phyloP scores from a whole-genome alignment of 2,888 invertebrate genomes.

The Sesia apiformis region DNA sequence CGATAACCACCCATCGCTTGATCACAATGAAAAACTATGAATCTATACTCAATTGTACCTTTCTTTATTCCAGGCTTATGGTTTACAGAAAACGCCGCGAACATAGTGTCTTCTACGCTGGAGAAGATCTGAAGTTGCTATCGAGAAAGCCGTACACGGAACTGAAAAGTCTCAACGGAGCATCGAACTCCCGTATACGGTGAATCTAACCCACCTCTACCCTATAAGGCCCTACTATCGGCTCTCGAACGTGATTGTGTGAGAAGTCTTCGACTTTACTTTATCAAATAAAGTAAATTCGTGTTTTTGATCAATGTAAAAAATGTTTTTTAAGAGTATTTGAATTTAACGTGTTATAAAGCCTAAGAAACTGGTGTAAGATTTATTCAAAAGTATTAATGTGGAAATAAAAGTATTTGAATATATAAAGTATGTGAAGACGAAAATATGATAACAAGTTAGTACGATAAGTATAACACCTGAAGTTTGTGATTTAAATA shows the following conservation, averaged over 20 bases:
- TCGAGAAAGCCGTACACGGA: slow-evolving; percentile 54
- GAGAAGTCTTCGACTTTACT: not conserved
- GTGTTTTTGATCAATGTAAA: too few species aligned
- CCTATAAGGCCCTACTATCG: slow-evolving; percentile 15
- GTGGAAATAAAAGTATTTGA: too few species aligned
- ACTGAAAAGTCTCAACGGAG: slow-evolving; percentile 52
- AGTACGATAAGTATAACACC: too few species aligned
- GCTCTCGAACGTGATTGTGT: slow-evolving; percentile 1
- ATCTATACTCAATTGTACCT: not conserved
- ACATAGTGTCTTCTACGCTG: slow-evolving; percentile 25
- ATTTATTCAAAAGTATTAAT: too few species aligned
- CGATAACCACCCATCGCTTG: too few species aligned
- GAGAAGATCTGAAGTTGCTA: slow-evolving; percentile 49
- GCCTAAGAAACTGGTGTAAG: too few species aligned
- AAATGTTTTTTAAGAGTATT: too few species aligned
- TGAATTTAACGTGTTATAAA: too few species aligned
- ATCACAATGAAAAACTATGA: not conserved
- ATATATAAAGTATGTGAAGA: too few species aligned
- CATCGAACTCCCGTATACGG: slow-evolving; percentile 37
- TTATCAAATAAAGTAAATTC: too few species aligned
- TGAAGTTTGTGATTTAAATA: too few species aligned
- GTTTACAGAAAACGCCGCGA: slow-evolving; percentile 54
- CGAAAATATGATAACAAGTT: too few species aligned
- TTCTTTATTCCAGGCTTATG: slow-evolving; percentile 47
- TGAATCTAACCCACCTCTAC: slow-evolving; percentile 22